Evolutionary conservation across 2,797 vertebrate genomes (phyloP).

Genomic region (Chloroceryle amazona): DNA sequence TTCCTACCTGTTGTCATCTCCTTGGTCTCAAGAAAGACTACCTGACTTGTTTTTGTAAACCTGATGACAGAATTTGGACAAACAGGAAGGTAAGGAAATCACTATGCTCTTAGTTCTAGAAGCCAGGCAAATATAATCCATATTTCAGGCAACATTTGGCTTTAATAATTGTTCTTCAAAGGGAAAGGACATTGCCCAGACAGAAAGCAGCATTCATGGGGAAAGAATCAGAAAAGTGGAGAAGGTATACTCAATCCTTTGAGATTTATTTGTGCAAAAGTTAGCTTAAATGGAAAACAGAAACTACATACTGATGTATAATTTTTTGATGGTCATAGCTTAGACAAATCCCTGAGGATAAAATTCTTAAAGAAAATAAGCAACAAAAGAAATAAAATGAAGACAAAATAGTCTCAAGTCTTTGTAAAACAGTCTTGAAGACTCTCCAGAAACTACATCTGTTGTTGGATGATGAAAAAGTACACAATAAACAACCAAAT

Average conservation of each 20-base stretch:
- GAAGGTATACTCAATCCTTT: slow-evolving; percentile 29
- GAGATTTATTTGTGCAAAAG: slow-evolving; percentile 54
- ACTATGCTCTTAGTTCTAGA: neutral
- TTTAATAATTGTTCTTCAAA: slow-evolving; percentile 39
- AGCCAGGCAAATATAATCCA: slow-evolving; percentile 19
- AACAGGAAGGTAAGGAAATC: slow-evolving; percentile 44
- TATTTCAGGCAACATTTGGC: slow-evolving; percentile 42
- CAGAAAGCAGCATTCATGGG: neutral
- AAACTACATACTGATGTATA: slow-evolving; percentile 24
- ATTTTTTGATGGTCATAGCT: slow-evolving; percentile 1
- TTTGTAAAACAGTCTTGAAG: slow-evolving; percentile 26
- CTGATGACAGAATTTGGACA: slow-evolving; percentile 33
- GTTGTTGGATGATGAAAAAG: slow-evolving; percentile 26
- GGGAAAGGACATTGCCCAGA: neutral
- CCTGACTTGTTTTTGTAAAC: slow-evolving; percentile 35
- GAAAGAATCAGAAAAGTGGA: neutral
- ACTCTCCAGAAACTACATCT: slow-evolving; percentile 30
- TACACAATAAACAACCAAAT: slow-evolving; percentile 21
- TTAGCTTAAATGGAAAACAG: slow-evolving; percentile 64
- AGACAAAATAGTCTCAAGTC: slow-evolving; percentile 16
- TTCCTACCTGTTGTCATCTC: slow-evolving; percentile 16
- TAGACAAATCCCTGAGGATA: slow-evolving; percentile 18
- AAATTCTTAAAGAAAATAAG: slow-evolving; percentile 36
- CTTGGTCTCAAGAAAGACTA: neutral
- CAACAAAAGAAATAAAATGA: slow-evolving; percentile 44